Evolutionary conservation across 2,888 invertebrate genomes (phyloP).

Genomic region (Vannuccia rotundouncinata): DNA sequence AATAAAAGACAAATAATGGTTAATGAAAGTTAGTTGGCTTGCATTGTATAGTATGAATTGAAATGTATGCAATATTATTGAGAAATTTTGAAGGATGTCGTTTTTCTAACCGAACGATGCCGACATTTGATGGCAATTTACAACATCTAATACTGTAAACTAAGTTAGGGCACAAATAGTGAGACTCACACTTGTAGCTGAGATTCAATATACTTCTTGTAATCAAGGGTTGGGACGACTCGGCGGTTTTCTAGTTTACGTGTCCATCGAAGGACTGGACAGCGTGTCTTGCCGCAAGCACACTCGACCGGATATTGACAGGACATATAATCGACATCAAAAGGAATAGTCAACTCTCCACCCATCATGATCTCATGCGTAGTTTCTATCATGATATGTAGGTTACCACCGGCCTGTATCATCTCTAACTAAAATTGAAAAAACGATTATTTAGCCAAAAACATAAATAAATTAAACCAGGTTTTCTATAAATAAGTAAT

Average conservation of each 20-base stretch:
- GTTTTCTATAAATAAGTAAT: too few relatives aligned
- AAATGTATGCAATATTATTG: too few relatives aligned
- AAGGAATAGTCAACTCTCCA: conserved; percentile 36
- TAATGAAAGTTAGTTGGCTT: too few relatives aligned
- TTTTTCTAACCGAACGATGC: too few relatives aligned
- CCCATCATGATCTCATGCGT: conserved; percentile 33
- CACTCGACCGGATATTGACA: conserved; percentile 38
- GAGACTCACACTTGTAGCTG: conserved; percentile 32
- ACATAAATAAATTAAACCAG: not conserved
- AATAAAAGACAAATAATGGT: too few relatives aligned
- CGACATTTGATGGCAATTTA: too few relatives aligned
- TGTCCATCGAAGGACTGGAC: conserved; percentile 31
- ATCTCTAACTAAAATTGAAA: conserved; percentile 27
- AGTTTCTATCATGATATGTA: conserved; percentile 31
- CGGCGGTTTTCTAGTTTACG: conserved; percentile 11
- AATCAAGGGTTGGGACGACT: conserved; percentile 30
- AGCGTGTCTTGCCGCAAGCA: conserved; percentile 35
- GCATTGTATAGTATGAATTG: too few relatives aligned
- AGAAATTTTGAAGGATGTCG: too few relatives aligned
- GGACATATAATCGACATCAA: conserved; percentile 33
- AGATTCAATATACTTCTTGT: conserved; percentile 28
- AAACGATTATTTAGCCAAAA: too few relatives aligned
- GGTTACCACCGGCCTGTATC: conserved; percentile 17
- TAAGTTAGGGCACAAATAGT: too few relatives aligned
- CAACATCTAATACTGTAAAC: too few relatives aligned